Conservation (phyloP, 2,797 vertebrate species). For the Falco naumanni region DNA sequence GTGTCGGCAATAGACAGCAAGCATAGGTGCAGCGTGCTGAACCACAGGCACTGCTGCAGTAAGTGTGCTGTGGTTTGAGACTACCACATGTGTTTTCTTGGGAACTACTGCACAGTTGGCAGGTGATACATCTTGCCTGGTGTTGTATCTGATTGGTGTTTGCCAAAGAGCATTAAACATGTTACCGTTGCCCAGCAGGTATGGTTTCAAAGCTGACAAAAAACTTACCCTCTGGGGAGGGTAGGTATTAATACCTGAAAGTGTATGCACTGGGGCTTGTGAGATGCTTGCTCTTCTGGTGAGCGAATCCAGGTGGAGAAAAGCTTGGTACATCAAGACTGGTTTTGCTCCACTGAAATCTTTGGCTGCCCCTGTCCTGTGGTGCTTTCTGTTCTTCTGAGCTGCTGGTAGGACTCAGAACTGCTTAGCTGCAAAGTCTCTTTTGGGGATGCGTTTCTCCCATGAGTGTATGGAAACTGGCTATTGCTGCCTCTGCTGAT, state of each 20-base stretch:
- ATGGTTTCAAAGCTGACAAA: background rate
- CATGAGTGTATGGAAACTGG: fast-evolving
- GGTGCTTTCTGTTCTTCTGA: background rate
- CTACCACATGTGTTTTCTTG: background rate
- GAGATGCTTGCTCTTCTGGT: background rate
- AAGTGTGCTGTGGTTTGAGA: background rate
- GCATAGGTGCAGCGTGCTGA: background rate
- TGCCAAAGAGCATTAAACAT: background rate
- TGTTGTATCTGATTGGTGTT: background rate
- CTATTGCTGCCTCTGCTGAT: background rate
- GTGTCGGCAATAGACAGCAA: background rate
- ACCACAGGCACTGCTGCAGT: background rate
- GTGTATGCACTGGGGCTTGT: background rate
- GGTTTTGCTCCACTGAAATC: background rate
- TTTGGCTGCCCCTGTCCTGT: background rate
- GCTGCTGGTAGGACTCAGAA: background rate
- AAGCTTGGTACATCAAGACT: background rate
- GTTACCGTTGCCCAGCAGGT: slow-evolving; percentile 50
- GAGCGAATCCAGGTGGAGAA: background rate
- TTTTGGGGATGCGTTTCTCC: background rate
- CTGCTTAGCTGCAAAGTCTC: background rate
- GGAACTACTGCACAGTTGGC: background rate
- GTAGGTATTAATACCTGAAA: background rate
- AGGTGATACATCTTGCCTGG: background rate
- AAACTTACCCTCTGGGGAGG: background rate